These are phyloP conservation scores for Chitala chitala DNA, from an alignment of 2,113 vertebrate species.

Conservation along the genomic window DNA sequence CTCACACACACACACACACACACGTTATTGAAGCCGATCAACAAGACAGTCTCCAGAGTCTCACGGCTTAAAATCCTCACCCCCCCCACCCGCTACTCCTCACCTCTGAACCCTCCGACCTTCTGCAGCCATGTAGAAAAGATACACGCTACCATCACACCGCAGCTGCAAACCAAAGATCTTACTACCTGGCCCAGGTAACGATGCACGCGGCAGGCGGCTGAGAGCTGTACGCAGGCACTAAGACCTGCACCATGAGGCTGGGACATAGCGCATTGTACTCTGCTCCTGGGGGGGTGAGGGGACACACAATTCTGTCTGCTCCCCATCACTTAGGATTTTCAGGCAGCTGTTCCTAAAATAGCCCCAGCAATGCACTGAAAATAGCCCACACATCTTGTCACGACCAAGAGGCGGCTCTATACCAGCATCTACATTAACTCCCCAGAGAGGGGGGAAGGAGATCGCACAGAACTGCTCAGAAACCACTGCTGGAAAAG, in stretches of 20 bases:
- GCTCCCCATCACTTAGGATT: conserved; percentile 8
- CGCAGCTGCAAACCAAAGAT: too few species aligned
- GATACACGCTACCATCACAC: too few species aligned
- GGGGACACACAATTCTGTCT: background rate
- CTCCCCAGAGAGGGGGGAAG: too few species aligned
- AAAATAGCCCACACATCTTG: conserved; percentile 23
- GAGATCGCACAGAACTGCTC: conserved; percentile 49
- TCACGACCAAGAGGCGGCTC: background rate
- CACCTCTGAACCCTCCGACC: background rate
- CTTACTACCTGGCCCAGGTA: too few species aligned
- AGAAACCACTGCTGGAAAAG: too few species aligned
- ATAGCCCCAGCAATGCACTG: background rate
- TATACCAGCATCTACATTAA: conserved; percentile 36
- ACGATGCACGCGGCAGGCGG: background rate
- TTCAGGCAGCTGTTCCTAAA: conserved; percentile 15
- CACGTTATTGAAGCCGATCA: conserved; percentile 35
- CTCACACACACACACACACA: conserved; percentile 31
- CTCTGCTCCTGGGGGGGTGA: conserved; percentile 1
- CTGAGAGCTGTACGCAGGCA: background rate
- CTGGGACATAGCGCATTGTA: background rate
- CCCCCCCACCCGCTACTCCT: background rate
- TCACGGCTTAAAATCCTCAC: too few species aligned
- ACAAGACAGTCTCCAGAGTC: conserved; percentile 1
- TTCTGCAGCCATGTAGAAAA: too few species aligned
- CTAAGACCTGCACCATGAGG: background rate